Evolutionary conservation across 2,888 invertebrate genomes (phyloP), one percentile per base, ranked within the genome.

Genomic region (Lepidonotus clava): DNA sequence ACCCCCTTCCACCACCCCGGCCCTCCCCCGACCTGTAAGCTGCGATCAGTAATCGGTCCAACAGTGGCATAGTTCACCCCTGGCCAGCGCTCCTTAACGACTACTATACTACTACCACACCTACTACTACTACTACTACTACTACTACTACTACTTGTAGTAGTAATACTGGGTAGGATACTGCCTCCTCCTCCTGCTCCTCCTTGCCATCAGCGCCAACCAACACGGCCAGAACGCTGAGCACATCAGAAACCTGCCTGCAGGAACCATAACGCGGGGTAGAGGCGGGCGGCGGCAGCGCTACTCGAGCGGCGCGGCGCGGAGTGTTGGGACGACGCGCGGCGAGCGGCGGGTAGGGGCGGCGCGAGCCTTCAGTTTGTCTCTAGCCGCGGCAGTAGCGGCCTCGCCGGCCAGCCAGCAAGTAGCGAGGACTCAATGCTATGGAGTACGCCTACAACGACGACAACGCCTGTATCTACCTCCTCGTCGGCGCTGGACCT

Each of bases 311-410:
- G 46, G 46, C 8, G 46, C 8, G 8, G 53, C 18, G 6, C 4
- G 21, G 53, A n/a, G n/a, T n/a, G n/a, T n/a, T n/a, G n/a, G n/a
- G n/a, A n/a, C n/a, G n/a, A n/a, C n/a, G n/a, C n/a, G 53, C 53
- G n/a, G 53, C 6, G 18, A 4, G 53, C 28, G 11, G 28, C 28
- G 28, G n/a, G 5, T 2, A 61, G 4, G 61, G 28, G 1, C 28
- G 61, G 61, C 61, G 61, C 61, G n/a, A n/a, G n/a, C n/a, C n/a
- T n/a, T 61, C 61, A 61, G 61, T 61, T 61, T 18, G 61, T n/a
- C 61, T 61, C 5, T 11, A 28, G 61, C 28, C 28, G 61, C 61
- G 61, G 61, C 61, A 11, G 61, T 61, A 61, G 28, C 28, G 61
- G 14, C 61, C n/a, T 1, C 61, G 61, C 11, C 28, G 56, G 56